These are phyloP conservation scores for Drosophila ochracea DNA, from an alignment of 2,888 invertebrate species.

Conservation along the genomic window DNA sequence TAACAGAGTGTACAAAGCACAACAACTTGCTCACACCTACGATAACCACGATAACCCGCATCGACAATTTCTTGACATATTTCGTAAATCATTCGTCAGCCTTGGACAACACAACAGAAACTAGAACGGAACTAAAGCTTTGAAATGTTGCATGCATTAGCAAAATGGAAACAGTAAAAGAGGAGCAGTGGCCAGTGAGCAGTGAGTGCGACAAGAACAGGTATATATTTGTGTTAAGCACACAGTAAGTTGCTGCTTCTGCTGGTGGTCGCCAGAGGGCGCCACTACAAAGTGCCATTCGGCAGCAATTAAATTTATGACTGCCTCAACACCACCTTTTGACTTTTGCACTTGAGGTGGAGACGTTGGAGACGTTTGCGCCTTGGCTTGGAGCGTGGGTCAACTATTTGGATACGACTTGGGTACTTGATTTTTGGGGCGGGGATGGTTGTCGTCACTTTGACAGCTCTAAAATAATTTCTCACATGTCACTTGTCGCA, in stretches of 20 bases:
- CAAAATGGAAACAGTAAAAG: conserved; percentile 60
- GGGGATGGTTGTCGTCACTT: conserved; percentile 7
- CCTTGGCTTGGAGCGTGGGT: conserved; percentile 12
- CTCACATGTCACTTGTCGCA: conserved; percentile 46
- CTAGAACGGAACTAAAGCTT: conserved; percentile 71
- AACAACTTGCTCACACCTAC: conserved; percentile 20
- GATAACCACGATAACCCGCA: conserved; percentile 73
- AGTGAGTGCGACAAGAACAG: conserved; percentile 8
- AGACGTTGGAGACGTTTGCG: conserved; percentile 6
- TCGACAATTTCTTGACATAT: conserved; percentile 66
- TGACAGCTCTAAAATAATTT: conserved; percentile 55
- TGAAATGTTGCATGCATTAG: conserved; percentile 69
- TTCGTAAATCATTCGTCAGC: conserved; percentile 62
- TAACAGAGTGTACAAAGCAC: background rate
- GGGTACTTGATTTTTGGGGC: conserved; percentile 26
- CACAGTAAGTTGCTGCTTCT: conserved; percentile 19
- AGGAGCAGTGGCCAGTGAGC: background rate
- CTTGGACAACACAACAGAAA: conserved; percentile 49
- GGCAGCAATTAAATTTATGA: conserved; percentile 62
- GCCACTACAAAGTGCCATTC: conserved; percentile 55
- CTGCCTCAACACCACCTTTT: conserved; percentile 27
- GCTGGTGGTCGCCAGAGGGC: conserved; percentile 38
- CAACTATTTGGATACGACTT: conserved; percentile 32
- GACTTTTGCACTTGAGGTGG: conserved; percentile 55
- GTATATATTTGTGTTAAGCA: conserved; percentile 21